Conservation (phyloP, 2,888 invertebrate genomes). For the Lepidocyrtoides sp. region DNA sequence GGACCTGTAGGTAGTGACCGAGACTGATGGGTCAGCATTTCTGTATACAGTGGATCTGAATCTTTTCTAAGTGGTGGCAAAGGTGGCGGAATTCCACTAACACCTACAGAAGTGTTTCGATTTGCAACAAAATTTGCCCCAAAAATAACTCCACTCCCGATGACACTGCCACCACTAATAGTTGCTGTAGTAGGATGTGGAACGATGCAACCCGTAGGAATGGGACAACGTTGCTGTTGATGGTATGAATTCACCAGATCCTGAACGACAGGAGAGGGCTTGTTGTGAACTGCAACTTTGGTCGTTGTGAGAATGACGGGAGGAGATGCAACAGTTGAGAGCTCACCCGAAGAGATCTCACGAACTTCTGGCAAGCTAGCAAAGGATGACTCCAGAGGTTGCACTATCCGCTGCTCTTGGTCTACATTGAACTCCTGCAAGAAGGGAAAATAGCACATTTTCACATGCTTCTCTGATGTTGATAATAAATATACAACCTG, state of each 20-base stretch:
- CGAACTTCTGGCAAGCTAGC: slow-evolving; percentile 84
- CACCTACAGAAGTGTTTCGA: neutral
- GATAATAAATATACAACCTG: neutral
- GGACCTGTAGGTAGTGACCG: slow-evolving; percentile 89
- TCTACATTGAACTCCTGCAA: slow-evolving; percentile 90
- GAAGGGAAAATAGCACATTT: slow-evolving; percentile 84
- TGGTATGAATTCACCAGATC: slow-evolving; percentile 76
- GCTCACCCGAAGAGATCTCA: slow-evolving; percentile 80
- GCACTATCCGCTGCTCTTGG: slow-evolving; percentile 90
- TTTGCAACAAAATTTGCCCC: slow-evolving; percentile 37
- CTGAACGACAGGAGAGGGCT: neutral
- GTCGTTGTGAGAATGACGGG: slow-evolving; percentile 57
- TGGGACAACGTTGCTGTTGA: slow-evolving; percentile 87
- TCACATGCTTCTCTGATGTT: neutral
- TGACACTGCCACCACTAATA: slow-evolving; percentile 87
- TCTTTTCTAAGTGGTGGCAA: slow-evolving; percentile 45
- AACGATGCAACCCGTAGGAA: slow-evolving; percentile 87
- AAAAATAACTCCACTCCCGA: slow-evolving; percentile 31
- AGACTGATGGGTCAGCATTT: slow-evolving; percentile 89
- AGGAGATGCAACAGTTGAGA: slow-evolving; percentile 77
- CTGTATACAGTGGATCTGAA: slow-evolving; percentile 30
- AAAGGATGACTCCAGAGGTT: slow-evolving; percentile 87
- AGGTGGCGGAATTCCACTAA: slow-evolving; percentile 40
- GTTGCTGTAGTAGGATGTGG: slow-evolving; percentile 85
- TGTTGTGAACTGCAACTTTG: slow-evolving; percentile 61